Conservation (phyloP, 2,797 vertebrate species). For the Coregonus suidteri region DNA sequence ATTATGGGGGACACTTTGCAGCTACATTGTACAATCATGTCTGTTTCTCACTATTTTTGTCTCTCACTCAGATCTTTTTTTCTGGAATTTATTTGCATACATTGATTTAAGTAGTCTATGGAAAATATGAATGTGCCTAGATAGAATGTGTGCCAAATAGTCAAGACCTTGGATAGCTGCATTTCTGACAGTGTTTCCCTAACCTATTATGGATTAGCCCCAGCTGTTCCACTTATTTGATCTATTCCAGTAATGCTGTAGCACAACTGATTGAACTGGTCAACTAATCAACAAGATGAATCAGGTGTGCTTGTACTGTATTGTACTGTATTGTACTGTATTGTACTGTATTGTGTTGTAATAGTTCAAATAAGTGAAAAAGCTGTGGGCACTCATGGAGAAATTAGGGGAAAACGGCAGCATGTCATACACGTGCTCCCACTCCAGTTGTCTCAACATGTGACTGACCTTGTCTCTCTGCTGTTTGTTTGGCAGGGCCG, state of each 20-base stretch:
- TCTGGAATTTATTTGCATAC: too few relatives aligned
- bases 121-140: too few relatives aligned
- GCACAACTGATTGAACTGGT: too few relatives aligned
- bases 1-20: neutral
- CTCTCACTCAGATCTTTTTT: neutral
- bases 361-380: neutral
- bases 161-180: too few relatives aligned
- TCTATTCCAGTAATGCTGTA: neutral
- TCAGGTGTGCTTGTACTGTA: too few relatives aligned
- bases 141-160: too few relatives aligned
- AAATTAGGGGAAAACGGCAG: neutral
- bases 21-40: too few relatives aligned
- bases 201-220: neutral
- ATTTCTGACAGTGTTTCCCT: too few relatives aligned
- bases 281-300: too few relatives aligned
- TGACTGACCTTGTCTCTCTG: neutral
- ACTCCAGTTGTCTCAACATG: neutral
- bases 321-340: too few relatives aligned
- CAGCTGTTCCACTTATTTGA: neutral
- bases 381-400: neutral
- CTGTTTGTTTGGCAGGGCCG: conserved; percentile 67
- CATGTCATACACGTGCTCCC: neutral
- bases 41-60: neutral
- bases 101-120: too few relatives aligned
- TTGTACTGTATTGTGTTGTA: neutral